A percentile compares a stretch with the other conserved stretches of the same genome.
These are phyloP conservation scores for Aethina tumida DNA, from an alignment of 1,140 invertebrate genomes.

Conservation along the genomic window DNA sequence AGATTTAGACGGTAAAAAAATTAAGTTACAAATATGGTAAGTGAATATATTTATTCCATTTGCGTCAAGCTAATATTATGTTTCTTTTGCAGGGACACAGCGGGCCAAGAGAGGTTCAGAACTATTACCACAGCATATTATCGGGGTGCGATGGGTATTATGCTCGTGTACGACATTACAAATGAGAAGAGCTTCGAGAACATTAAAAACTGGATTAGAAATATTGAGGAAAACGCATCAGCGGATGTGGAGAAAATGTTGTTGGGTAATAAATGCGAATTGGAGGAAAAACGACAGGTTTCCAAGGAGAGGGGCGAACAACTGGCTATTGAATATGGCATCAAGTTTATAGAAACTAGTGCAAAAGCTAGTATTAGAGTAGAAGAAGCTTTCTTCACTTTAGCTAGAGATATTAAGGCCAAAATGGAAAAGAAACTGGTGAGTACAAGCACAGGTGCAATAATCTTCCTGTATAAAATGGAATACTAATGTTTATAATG, in stretches of 20 bases:
- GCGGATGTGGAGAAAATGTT: constrained; percentile 94
- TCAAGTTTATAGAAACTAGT: constrained; percentile 90
- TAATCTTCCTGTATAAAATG: too few species aligned
- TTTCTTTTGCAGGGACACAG: constrained; percentile 70
- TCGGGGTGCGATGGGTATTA: constrained; percentile 97
- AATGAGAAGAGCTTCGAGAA: constrained; percentile 98
- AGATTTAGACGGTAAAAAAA: constrained; percentile 95
- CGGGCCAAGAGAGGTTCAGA: constrained; percentile 91
- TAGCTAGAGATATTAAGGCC: constrained; percentile 88
- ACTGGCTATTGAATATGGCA: constrained; percentile 82
- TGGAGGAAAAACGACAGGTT: constrained; percentile 82
- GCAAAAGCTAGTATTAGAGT: constrained; percentile 87
- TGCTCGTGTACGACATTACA: constrained; percentile 98
- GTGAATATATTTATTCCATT: constrained; percentile 26
- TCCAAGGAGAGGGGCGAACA: constrained; percentile 61
- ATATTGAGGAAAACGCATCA: constrained; percentile 94
- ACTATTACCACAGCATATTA: constrained; percentile 98
- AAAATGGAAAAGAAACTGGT: constrained; percentile 96
- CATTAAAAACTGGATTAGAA: constrained; percentile 97
- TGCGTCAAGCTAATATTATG: too few species aligned
- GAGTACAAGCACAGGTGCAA: too few species aligned
- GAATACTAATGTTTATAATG: too few species aligned
- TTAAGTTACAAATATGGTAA: constrained; percentile 97
- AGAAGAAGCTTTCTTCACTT: constrained; percentile 83
- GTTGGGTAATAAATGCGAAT: constrained; percentile 90